A percentile compares a stretch with the other conserved stretches of the same genome.
phyloP scores from a whole-genome alignment of 2,113 vertebrate species.

The Plotosus lineatus region DNA sequence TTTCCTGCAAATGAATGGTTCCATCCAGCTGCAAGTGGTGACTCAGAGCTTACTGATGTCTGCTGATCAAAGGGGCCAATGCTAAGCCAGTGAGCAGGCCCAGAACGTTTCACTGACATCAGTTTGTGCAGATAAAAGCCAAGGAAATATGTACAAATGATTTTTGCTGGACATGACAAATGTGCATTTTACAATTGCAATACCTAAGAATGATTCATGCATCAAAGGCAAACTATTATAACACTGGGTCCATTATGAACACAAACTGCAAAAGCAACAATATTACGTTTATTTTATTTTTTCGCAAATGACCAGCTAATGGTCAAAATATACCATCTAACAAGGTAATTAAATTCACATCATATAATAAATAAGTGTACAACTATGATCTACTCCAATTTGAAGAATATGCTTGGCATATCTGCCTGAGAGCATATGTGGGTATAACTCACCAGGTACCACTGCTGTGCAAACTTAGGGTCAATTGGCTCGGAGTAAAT shows the following conservation, averaged over 20 bases:
- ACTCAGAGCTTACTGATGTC: not conserved
- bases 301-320: not conserved
- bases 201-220: not conserved
- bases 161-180: not conserved
- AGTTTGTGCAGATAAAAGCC: not conserved
- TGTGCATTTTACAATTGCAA: not conserved
- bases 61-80: not conserved
- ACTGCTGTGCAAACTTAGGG: conserved; percentile 92
- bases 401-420: not conserved
- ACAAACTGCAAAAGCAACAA: not conserved
- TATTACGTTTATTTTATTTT: not conserved
- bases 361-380: not conserved
- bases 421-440: not conserved
- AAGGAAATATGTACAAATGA: not conserved
- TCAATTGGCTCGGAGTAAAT: conserved; percentile 81
- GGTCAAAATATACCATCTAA: not conserved
- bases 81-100: too few species aligned
- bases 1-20: not conserved
- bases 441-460: conserved; percentile 88
- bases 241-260: not conserved
- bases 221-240: not conserved
- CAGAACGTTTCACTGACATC: not conserved
- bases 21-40: not conserved
- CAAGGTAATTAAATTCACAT: not conserved
- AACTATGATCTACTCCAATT: conserved; percentile 9